A percentile compares a stretch with the other conserved stretches of the same genome.
phyloP scores from a whole-genome alignment of 2,113 vertebrate genomes.

The Pyrgilauda ruficollis region DNA sequence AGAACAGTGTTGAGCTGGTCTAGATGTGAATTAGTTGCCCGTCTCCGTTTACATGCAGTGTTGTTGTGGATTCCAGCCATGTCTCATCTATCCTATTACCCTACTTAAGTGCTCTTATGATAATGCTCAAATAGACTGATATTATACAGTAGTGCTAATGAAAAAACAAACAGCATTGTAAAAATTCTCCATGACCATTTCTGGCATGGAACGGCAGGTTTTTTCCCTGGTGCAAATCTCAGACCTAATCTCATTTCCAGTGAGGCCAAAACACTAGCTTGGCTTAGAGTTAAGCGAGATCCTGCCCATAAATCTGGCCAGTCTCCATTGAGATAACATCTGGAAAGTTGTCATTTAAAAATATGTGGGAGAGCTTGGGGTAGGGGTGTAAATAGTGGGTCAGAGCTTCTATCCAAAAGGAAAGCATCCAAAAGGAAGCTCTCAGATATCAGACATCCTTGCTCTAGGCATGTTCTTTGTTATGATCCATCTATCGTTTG shows the following conservation, averaged over 20 bases:
- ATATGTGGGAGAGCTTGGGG: slow-evolving; percentile 29
- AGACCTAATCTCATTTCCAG: slow-evolving; percentile 38
- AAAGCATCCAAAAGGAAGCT: slow-evolving; percentile 9
- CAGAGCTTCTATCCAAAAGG: slow-evolving; percentile 23
- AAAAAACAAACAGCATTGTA: neutral
- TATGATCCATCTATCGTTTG: slow-evolving; percentile 13
- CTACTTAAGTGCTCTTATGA: neutral
- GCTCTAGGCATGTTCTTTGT: slow-evolving; percentile 43
- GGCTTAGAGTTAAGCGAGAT: neutral
- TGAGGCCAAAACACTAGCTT: slow-evolving; percentile 32
- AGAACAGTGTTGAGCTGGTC: neutral
- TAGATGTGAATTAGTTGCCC: neutral
- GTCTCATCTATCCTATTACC: neutral
- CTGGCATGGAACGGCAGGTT: neutral
- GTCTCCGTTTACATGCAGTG: neutral
- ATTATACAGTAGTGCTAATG: slow-evolving; percentile 23
- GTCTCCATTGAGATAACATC: slow-evolving; percentile 47
- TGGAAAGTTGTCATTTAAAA: slow-evolving; percentile 39
- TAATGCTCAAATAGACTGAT: neutral
- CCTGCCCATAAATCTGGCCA: slow-evolving; percentile 35
- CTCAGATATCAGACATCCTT: slow-evolving; percentile 6
- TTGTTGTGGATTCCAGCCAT: neutral
- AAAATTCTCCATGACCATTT: slow-evolving; percentile 21
- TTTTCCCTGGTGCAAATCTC: slow-evolving; percentile 23
- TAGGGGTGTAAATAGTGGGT: slow-evolving; percentile 42